These are phyloP conservation scores for Phocides pigmalion DNA, from an alignment of 1,140 invertebrate species.

Conservation along the genomic window DNA sequence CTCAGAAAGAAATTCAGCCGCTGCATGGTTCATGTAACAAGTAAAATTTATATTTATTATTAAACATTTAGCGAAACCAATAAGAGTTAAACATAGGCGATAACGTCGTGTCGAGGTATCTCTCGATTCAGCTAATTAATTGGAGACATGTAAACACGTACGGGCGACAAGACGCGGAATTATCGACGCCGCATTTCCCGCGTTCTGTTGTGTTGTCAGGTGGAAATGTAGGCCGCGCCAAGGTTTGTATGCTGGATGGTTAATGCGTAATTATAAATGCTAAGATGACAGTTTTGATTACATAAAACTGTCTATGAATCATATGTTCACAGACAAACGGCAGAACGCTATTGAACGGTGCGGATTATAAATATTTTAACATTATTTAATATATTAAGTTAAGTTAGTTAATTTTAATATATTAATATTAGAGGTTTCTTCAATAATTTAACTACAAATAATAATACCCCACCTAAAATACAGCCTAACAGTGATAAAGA, in stretches of 20 bases:
- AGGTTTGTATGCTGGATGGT: not conserved
- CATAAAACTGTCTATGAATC: not conserved
- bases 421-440: too few species aligned
- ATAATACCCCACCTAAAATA: too few species aligned
- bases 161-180: not conserved
- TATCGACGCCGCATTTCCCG: constrained; percentile 24
- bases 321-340: too few species aligned
- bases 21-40: not conserved
- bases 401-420: too few species aligned
- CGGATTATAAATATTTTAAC: too few species aligned
- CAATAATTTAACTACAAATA: too few species aligned
- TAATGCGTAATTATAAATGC: not conserved
- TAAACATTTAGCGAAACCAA: not conserved
- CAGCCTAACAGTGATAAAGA: too few species aligned
- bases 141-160: constrained; percentile 25
- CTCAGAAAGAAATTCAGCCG: not conserved
- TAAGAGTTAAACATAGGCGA: constrained; percentile 7
- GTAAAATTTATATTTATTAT: not conserved
- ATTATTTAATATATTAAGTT: too few species aligned
- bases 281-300: not conserved
- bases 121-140: constrained; percentile 23
- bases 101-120: constrained; percentile 12
- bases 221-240: constrained; percentile 10
- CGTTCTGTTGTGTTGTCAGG: constrained; percentile 14
- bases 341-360: too few species aligned